Percentiles rank a stretch among this genome's conserved stretches.
Evolutionary conservation across 1,140 invertebrate genomes (phyloP).

Genomic region (Cyclina sinensis): DNA sequence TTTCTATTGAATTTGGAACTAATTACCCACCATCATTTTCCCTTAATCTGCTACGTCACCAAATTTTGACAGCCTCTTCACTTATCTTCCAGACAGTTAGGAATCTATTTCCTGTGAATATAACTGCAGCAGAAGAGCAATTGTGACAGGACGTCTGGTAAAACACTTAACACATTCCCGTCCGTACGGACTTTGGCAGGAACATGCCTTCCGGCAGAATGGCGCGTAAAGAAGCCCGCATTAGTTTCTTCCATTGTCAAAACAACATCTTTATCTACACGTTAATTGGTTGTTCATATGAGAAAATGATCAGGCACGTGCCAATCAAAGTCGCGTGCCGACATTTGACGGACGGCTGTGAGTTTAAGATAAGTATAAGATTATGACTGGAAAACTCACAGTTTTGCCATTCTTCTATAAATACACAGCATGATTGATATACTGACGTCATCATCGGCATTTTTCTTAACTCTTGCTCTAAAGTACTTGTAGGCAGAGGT

Average conservation of each 20-base stretch:
- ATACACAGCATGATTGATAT: not conserved
- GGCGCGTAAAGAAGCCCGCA: conserved; percentile 18
- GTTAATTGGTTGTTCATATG: conserved; percentile 52
- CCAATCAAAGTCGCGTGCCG: conserved; percentile 42
- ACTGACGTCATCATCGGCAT: no score
- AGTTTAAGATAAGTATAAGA: not conserved
- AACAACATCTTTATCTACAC: conserved; percentile 36
- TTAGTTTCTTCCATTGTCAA: conserved; percentile 40
- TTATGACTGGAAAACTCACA: conserved; percentile 11
- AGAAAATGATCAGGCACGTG: conserved; percentile 50
- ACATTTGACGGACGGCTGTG: conserved; percentile 22
- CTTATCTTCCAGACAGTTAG: not conserved
- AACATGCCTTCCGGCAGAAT: conserved; percentile 23
- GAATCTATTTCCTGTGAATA: not conserved
- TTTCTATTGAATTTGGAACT: no score
- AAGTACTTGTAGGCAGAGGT: no score
- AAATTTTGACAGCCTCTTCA: not conserved
- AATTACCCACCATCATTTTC: not conserved
- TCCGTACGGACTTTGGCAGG: conserved; percentile 24
- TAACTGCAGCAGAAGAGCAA: not conserved
- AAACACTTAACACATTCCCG: conserved; percentile 22
- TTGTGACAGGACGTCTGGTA: conserved; percentile 9
- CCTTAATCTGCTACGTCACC: not conserved
- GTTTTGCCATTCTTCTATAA: conserved; percentile 14
- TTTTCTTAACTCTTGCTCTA: no score